These are phyloP conservation scores for Nylanderia fulva DNA, from an alignment of 1,140 invertebrate genomes.

Conservation along the genomic window DNA sequence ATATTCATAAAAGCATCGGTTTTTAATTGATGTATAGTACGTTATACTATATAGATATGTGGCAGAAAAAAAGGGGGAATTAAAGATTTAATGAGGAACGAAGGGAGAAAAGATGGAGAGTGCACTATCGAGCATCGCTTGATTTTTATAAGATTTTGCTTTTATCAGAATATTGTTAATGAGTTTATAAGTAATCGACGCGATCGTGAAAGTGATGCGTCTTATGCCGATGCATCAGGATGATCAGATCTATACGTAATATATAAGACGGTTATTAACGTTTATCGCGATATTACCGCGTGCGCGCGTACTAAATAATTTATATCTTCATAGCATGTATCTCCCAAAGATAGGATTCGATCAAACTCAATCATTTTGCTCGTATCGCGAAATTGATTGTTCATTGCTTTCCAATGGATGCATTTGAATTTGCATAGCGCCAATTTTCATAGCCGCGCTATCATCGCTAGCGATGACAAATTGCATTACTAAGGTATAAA, in stretches of 20 bases:
- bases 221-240: slow-evolving; percentile 44
- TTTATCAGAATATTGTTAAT: slow-evolving; percentile 57
- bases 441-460: slow-evolving; percentile 50
- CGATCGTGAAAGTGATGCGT: slow-evolving; percentile 68
- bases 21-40: neutral
- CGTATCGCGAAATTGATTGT: slow-evolving; percentile 45
- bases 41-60: neutral
- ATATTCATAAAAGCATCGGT: neutral
- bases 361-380: slow-evolving; percentile 20
- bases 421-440: slow-evolving; percentile 36
- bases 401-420: slow-evolving; percentile 34
- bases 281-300: slow-evolving; percentile 26
- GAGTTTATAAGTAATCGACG: slow-evolving; percentile 68
- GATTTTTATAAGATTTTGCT: slow-evolving; percentile 60
- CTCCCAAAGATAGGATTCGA: slow-evolving; percentile 3
- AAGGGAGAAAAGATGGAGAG: slow-evolving; percentile 5
- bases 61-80: neutral
- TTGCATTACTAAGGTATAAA: slow-evolving; percentile 30
- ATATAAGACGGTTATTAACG: slow-evolving; percentile 46
- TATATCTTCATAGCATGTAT: slow-evolving; percentile 8
- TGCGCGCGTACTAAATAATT: neutral
- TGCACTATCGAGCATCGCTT: slow-evolving; percentile 46
- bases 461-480: slow-evolving; percentile 16
- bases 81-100: slow-evolving; percentile 5
- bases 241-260: slow-evolving; percentile 29